Evolutionary conservation across 2,888 invertebrate species (phyloP), one percentile per base, ranked within the genome.

Genomic region (Bugulina stolonifera): DNA sequence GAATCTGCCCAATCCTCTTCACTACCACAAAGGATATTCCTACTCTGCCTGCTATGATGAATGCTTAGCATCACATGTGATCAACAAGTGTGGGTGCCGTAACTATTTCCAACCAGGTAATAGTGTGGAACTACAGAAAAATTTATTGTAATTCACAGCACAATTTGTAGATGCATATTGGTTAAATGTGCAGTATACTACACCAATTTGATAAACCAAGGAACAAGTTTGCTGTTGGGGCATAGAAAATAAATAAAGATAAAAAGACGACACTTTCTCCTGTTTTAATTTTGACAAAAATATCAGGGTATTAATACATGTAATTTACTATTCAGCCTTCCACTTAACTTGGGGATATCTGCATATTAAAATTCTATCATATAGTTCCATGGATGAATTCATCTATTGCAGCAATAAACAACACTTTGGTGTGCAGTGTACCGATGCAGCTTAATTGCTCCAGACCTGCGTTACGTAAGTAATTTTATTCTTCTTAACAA

Each of bases 21-120:
- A 25, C 64, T 64, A 64, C 32, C 34, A 32, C 64, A 14, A 2
- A 14, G 18, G 2, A 10, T 64, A 64, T 27, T 32, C 64, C 25
- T 32, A 64, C 18, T 22, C 64, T 14, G 64, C 64, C 32, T 64
- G 64, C 64, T 64, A 64, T 32, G 32, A 64, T 22, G 64, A 64
- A 32, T 64, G 64, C n/a, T 29, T 29, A 64, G 34, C 32, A 27
- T 64, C 64, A 22, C 32, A 25, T 34, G 64, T 64, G 25, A 64
- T 64, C 64, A 32, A 5, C 27, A 27, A 25, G 5, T 64, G 64
- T 64, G 64, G 64, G 18, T 64, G 64, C 64, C 2, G 64, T 14
- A 32, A 64, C 27, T 18, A 25, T n/a, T n/a, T 64, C 1, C 64
- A 64, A 3, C 32, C 29, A 14, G 18, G 64, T 64, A 64, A 29